These are phyloP conservation scores for Pantherophis alleghaniensis DNA, from an alignment of 2,797 vertebrate genomes.

Conservation along the genomic window DNA sequence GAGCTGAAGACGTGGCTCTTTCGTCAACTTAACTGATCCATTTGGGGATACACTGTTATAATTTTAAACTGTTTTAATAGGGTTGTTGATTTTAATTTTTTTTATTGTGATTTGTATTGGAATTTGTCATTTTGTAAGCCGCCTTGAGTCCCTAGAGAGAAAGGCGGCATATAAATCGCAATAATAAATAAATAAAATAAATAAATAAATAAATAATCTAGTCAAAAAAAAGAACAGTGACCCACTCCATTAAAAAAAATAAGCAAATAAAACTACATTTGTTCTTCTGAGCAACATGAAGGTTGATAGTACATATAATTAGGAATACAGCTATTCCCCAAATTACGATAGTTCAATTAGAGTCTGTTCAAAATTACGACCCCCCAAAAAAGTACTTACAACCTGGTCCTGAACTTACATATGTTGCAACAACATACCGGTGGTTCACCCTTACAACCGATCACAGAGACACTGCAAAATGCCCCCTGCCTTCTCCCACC, in stretches of 20 bases:
- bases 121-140: too few species aligned
- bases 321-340: neutral
- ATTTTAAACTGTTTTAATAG: too few species aligned
- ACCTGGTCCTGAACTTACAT: neutral
- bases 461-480: neutral
- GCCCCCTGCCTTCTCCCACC: neutral
- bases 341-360: neutral
- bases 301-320: neutral
- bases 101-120: too few species aligned
- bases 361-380: neutral
- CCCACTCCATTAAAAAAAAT: neutral
- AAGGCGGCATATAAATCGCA: too few species aligned
- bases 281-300: neutral
- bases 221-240: neutral
- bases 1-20: too few species aligned
- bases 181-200: too few species aligned
- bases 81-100: too few species aligned
- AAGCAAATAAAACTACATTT: neutral
- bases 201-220: neutral
- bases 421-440: neutral
- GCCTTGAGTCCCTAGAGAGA: too few species aligned
- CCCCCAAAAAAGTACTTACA: neutral
- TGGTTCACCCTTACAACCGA: neutral
- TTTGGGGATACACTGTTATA: too few species aligned
- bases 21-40: too few species aligned